Evolutionary conservation across 2,113 vertebrate genomes (phyloP), one percentile per base, ranked within the genome.

Genomic region (Otis tarda): DNA sequence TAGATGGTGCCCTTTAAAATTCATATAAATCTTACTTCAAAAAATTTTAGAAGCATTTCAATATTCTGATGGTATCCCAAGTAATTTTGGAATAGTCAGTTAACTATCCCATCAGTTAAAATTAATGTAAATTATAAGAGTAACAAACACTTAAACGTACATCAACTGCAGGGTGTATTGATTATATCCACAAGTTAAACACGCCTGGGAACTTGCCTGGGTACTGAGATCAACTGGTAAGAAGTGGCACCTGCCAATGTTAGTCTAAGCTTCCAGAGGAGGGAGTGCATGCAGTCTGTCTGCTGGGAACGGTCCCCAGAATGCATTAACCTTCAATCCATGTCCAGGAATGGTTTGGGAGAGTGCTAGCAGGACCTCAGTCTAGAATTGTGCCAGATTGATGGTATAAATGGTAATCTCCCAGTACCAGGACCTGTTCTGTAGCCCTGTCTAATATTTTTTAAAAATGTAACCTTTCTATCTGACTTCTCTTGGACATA

Each of bases 261-360:
- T 49, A 65, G 4, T 50, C 45, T 61, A 52, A 78, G 30, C 25
- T 39, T 65, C 33, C 39, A 56, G 31, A 83, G 52, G 5, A 45
- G 33, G 31, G 25, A 83, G 21, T 53, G 4, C 7, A 35, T 35
- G 33, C 4, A 61, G 15, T 30, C 45, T 73, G 5, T 55, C 43
- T 56, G 11, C 24, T 43, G 21, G 35, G 5, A 76, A 53, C 0
- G 0, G 14, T 57, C 12, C 55, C n/a, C 5, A 7, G 17, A 52
- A 49, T 19, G 30, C 0, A 2, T 39, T 49, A 78, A 43, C 10
- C 8, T 10, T 35, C 50, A 47, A 4, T 60, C 6, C 23, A 23
- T 17, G 17, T 21, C 35, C 45, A 52, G 18, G 9, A 77, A 52
- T 39, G 25, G 13, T 61, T 45, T 89, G 30, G 10, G 35, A 74